Evolutionary conservation across 2,113 vertebrate species (phyloP).

Genomic region (Poeciliopsis retropinna): DNA sequence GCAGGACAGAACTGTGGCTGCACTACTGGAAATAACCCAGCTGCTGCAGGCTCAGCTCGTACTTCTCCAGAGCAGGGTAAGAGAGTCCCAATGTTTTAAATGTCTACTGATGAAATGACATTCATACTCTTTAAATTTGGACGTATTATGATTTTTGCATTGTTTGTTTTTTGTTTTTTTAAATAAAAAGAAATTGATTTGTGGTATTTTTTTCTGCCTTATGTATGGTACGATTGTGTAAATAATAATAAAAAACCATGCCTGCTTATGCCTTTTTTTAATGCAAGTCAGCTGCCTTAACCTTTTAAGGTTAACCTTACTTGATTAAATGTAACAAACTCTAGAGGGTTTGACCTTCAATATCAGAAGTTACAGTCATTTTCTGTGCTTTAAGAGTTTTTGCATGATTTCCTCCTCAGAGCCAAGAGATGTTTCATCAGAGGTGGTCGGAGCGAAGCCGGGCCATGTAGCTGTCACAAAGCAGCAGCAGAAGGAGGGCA

Average conservation of each 20-base stretch:
- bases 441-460: slow-evolving; percentile 68
- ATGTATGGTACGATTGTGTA: no score
- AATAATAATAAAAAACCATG: no score
- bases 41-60: slow-evolving; percentile 62
- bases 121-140: not conserved
- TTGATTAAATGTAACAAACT: not conserved
- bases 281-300: no score
- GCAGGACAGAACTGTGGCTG: slow-evolving; percentile 73
- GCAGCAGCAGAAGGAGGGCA: slow-evolving; percentile 69
- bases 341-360: not conserved
- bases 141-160: no score
- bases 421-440: slow-evolving; percentile 63
- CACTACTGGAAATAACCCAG: slow-evolving; percentile 59
- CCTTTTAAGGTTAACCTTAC: no score
- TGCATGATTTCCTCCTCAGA: slow-evolving; percentile 50
- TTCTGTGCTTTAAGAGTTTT: not conserved
- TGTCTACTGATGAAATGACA: not conserved
- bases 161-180: no score
- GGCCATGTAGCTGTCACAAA: slow-evolving; percentile 59
- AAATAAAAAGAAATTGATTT: no score
- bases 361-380: not conserved
- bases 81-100: not conserved
- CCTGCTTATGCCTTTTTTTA: no score
- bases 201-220: not conserved
- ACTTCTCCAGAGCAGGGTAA: slow-evolving; percentile 79